Conservation (phyloP, 2,113 vertebrate genomes). For the Pseudolaguvia tuberculata region DNA sequence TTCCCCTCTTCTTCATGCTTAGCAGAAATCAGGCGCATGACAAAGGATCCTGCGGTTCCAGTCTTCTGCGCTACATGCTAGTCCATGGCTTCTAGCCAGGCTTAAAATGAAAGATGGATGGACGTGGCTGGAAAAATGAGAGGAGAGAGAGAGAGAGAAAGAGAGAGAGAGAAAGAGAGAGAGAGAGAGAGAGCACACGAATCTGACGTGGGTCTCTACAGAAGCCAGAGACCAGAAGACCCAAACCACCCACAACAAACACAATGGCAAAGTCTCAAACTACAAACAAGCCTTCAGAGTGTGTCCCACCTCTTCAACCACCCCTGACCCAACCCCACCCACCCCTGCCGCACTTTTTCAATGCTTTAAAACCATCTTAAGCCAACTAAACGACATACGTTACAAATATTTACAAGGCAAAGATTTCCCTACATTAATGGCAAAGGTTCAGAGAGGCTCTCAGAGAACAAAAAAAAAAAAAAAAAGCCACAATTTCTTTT, state of each 20-base stretch:
- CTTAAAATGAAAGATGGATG: constrained; percentile 45
- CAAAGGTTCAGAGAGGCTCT: background rate
- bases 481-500: background rate
- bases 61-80: constrained; percentile 41
- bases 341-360: background rate
- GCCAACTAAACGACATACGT: background rate
- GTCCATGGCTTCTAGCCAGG: constrained; percentile 36
- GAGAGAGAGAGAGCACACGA: constrained; percentile 12
- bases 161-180: constrained; percentile 14
- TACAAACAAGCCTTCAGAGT: constrained; percentile 35
- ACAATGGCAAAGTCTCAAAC: constrained; percentile 46
- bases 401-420: background rate
- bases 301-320: background rate
- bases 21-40: constrained; percentile 49
- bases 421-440: too few relatives aligned
- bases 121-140: constrained; percentile 38
- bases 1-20: constrained; percentile 53
- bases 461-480: background rate
- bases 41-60: constrained; percentile 42
- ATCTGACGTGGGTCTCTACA: constrained; percentile 42
- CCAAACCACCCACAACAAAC: constrained; percentile 42
- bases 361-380: constrained; percentile 31
- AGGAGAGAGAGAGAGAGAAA: too few relatives aligned
- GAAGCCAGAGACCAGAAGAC: constrained; percentile 42
- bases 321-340: constrained; percentile 5